Conservation (phyloP, 2,888 invertebrate genomes). For the Sarcophaga subvicina region DNA sequence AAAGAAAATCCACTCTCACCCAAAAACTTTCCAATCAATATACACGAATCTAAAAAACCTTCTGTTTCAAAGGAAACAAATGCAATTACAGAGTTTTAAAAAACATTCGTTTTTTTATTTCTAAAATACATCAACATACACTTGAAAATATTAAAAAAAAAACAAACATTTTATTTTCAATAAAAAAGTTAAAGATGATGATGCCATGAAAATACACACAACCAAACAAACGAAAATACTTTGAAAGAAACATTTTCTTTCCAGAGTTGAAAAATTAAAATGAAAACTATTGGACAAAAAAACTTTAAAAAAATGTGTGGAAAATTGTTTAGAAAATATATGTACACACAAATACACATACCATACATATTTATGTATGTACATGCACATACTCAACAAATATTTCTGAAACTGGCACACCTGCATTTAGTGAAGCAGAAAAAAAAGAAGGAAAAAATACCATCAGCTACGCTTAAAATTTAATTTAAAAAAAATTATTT, state of each 20-base stretch:
- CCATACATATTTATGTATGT: too few species aligned
- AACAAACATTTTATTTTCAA: background rate
- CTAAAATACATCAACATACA: too few species aligned
- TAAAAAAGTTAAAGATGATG: background rate
- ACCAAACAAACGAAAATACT: background rate
- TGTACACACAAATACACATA: too few species aligned
- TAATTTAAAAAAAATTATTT: background rate
- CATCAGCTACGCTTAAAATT: background rate
- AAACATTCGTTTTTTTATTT: background rate
- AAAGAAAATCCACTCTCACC: background rate
- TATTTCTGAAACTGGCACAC: constrained; percentile 8
- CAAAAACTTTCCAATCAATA: background rate
- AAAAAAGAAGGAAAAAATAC: background rate
- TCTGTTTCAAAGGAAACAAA: background rate
- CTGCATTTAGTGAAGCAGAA: constrained; percentile 22
- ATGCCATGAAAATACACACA: background rate
- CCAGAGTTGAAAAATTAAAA: background rate
- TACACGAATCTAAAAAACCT: background rate
- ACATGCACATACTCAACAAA: background rate
- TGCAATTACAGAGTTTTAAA: background rate
- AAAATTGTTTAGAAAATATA: constrained; percentile 27
- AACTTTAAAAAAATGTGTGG: background rate
- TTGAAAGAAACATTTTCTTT: background rate
- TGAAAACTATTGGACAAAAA: background rate
- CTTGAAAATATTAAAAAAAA: background rate